A percentile compares a stretch with the other conserved stretches of the same genome.
These are phyloP conservation scores for Caenorhabditis afra DNA, from an alignment of 2,888 invertebrate genomes.

Conservation along the genomic window DNA sequence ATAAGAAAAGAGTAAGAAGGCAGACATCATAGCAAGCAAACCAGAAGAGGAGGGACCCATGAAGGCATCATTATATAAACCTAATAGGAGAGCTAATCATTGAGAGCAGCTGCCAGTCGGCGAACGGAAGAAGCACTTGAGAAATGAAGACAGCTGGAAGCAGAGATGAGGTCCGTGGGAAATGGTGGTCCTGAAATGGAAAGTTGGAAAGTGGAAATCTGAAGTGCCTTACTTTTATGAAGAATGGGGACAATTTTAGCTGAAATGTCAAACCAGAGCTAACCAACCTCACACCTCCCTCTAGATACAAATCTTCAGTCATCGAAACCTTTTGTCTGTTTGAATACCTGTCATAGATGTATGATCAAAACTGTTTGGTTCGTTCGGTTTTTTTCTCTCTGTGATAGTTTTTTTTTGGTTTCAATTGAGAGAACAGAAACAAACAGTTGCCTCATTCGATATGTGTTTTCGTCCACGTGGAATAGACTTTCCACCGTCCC, in stretches of 20 bases:
- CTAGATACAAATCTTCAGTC: no score
- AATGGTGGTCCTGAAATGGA: slow-evolving; percentile 3
- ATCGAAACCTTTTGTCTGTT: no score
- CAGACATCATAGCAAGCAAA: no score
- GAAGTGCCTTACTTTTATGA: no score
- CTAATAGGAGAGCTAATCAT: slow-evolving; percentile 14
- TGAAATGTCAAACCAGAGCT: no score
- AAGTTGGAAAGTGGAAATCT: slow-evolving; percentile 13
- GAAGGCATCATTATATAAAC: neutral
- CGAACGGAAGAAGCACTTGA: slow-evolving; percentile 34
- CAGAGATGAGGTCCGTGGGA: slow-evolving; percentile 10
- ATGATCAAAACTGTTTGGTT: neutral
- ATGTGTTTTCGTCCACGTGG: neutral
- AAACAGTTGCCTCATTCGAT: neutral
- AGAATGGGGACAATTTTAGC: no score
- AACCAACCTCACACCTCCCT: no score
- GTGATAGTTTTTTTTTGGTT: no score
- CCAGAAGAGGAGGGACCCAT: no score
- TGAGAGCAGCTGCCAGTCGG: slow-evolving; percentile 38
- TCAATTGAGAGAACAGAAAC: neutral
- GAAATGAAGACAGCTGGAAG: slow-evolving; percentile 37
- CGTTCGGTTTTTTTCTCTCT: neutral
- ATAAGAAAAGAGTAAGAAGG: no score
- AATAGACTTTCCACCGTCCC: no score
- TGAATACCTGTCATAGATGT: no score